These are phyloP conservation scores for Teinopalpus imperialis DNA, from an alignment of 2,888 invertebrate genomes.

Conservation along the genomic window DNA sequence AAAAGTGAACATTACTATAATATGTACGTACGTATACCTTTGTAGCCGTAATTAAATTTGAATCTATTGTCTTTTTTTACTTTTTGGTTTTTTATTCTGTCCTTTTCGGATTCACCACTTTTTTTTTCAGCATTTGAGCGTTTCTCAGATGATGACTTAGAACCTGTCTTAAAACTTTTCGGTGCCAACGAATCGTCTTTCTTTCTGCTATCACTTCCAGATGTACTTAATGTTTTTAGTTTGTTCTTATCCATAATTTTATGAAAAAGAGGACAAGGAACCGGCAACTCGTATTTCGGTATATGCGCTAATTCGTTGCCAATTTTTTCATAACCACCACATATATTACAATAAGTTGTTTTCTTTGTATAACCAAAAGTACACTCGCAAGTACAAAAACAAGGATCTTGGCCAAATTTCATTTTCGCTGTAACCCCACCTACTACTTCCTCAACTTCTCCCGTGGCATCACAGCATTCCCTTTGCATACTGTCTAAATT, in stretches of 20 bases:
- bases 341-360: conserved; percentile 64
- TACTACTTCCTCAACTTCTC: conserved; percentile 50
- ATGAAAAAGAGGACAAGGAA: conserved; percentile 68
- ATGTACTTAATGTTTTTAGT: conserved; percentile 47
- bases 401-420: conserved; percentile 50
- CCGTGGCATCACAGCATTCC: conserved; percentile 44
- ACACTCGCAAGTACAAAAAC: conserved; percentile 69
- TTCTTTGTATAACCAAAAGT: conserved; percentile 60
- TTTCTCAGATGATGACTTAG: conserved; percentile 39
- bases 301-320: conserved; percentile 52
- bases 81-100: too few relatives aligned
- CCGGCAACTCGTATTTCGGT: conserved; percentile 41
- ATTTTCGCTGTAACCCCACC: conserved; percentile 51
- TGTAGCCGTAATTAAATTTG: conserved; percentile 72
- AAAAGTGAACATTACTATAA: conserved; percentile 12
- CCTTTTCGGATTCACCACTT: conserved; percentile 56
- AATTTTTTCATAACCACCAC: conserved; percentile 61
- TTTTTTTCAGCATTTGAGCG: conserved; percentile 37
- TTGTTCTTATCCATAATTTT: conserved; percentile 58
- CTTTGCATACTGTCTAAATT: conserved; percentile 41
- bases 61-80: conserved; percentile 62
- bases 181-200: conserved; percentile 37
- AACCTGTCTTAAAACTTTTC: conserved; percentile 38
- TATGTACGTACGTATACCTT: conserved; percentile 76
- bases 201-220: conserved; percentile 56